Base-by-base conservation (phyloP, 2,888 invertebrate species). In the Lamellibrachia columna region DNA sequence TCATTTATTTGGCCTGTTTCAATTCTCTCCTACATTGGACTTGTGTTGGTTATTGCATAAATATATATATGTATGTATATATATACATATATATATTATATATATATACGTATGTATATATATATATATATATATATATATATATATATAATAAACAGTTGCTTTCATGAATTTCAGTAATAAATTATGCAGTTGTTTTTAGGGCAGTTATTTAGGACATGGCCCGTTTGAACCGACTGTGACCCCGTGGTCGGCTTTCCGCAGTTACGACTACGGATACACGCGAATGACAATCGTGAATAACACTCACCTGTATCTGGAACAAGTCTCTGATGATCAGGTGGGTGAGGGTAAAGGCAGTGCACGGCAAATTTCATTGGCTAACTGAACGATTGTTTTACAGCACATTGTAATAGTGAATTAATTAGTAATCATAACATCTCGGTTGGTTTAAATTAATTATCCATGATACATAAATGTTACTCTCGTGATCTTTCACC, bases 221-320 rank as follows among this genome's bases (percentile, higher is more conserved):
- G 99, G 99, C 95, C 97, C 97, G 0, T 98, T 98, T 95, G 96
- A 97, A 40, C 96, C 97, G 95, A 96, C 97, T 7, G 97, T 97
- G 91, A 98, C 98, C 0, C 95, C 97, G 0, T 99, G 98, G 98
- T 98, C 98, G 92, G 99, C 98, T 0, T 98, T 98, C 96, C 97
- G 98, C 55, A 98, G 98, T 93, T 97, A 97, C 93, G 99, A 99
- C 97, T 99, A 99, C 97, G 99, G 99, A 0, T 99, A 98, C 96
- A 98, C 98, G 0, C 97, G 98, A 93, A 97, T 99, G 97, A 97
- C 97, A 95, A 98, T 98, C 9, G 98, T 98, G 96, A 99, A 99
- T 97, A 96, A 95, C 9, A 98, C 98, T 0, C 99, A 99, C 97
- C 96, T 99, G 52, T 97, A 98, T 96, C 97, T 99, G 94, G 98